Evolutionary conservation across 2,797 vertebrate genomes (phyloP), one percentile per base, ranked within the genome.

Genomic region (Rhinogobio ventralis): DNA sequence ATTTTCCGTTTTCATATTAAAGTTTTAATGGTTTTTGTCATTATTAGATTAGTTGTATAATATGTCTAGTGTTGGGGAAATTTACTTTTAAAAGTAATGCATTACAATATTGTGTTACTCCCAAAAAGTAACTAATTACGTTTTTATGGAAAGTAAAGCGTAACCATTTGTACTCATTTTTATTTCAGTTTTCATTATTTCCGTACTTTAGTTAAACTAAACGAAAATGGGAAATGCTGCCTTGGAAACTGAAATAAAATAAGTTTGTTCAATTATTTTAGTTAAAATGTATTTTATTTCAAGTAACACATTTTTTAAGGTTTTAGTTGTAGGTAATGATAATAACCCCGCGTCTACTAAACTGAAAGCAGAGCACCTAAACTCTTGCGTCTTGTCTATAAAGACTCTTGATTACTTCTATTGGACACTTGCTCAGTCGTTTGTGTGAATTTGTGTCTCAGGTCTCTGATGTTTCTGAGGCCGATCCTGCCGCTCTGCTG

Each of bases 391-490:
- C 73, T 55, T 20, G 8, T 36, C 28, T 77, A 55, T 53, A 53
- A 55, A 51, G 72, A 25, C n/a, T 75, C 30, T 53, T 30, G 8
- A 36, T 67, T 4, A 5, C 17, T 3, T 74, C 13, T 57, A 66
- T 87, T 49, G 84, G 3, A 5, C 57, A 1, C 25, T 60, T 7
- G 0, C 53, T 55, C 53, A 23, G 19, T 53, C 36, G 42, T 75
- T 79, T 20, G 64, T 42, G 13, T 66, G 2, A 60, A 3, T 23
- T 6, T 39, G 23, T 30, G 23, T 39, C 45, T 68, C 85, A 97
- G 97, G 93, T 89, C 45, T 96, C 95, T 0, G 94, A 96, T 25
- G 66, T 94, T n/a, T 97, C 96, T 0, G 94, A 94, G 0, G 92
- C 92, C 64, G 96, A 97, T 88, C 94, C 94, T 0, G 90, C 88